Evolutionary conservation across 1,140 invertebrate species (phyloP).

Genomic region (Cataglyphis hispanica): DNA sequence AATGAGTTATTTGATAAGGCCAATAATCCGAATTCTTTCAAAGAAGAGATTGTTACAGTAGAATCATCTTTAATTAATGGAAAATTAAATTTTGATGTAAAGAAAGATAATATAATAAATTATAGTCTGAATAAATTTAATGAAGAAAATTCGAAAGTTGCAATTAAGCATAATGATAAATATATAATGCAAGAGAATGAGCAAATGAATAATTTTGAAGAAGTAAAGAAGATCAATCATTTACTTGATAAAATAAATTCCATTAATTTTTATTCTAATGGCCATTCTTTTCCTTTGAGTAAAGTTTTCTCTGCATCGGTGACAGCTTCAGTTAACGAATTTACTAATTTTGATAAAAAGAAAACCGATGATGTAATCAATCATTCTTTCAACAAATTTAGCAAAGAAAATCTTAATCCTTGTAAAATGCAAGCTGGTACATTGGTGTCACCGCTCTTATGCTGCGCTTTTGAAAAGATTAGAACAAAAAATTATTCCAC

Average conservation of each 20-base stretch:
- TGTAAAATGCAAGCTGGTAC: constrained; percentile 63
- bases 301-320: not conserved
- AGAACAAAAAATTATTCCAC: constrained; percentile 68
- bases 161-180: constrained; percentile 68
- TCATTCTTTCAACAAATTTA: not conserved
- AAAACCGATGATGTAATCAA: constrained; percentile 72
- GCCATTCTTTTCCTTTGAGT: not conserved
- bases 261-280: not conserved
- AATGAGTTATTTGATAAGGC: constrained; percentile 52
- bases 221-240: not conserved
- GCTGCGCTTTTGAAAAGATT: constrained; percentile 76
- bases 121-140: not conserved
- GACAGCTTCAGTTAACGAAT: not conserved
- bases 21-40: not conserved
- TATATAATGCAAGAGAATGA: constrained; percentile 71
- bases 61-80: not conserved
- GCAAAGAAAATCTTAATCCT: not conserved
- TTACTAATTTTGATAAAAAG: constrained; percentile 16
- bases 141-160: constrained; percentile 54
- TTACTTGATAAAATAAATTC: not conserved
- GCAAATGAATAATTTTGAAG: constrained; percentile 36
- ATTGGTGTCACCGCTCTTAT: constrained; percentile 77
- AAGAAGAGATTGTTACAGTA: not conserved
- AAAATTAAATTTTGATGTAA: constrained; percentile 3
- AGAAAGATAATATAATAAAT: not conserved